These are phyloP conservation scores for Ormia ochracea DNA, from an alignment of 2,888 invertebrate genomes.

Conservation along the genomic window DNA sequence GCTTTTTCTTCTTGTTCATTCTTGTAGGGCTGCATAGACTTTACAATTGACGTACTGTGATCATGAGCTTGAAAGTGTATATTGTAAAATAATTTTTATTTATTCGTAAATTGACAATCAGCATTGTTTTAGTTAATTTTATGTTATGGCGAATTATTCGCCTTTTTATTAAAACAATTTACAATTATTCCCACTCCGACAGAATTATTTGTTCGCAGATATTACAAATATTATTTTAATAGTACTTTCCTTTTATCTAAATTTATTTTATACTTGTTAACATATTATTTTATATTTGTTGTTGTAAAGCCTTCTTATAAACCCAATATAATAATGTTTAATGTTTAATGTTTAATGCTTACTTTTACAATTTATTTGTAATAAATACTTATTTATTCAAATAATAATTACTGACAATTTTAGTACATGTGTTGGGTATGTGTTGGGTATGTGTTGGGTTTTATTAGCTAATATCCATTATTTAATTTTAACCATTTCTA, in stretches of 20 bases:
- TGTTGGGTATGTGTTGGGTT: conserved; percentile 14
- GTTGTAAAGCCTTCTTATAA: conserved; percentile 69
- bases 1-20: too few species aligned
- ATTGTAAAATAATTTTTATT: conserved; percentile 52
- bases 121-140: conserved; percentile 61
- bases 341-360: conserved; percentile 54
- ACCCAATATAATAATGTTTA: conserved; percentile 59
- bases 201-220: conserved; percentile 60
- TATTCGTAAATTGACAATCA: conserved; percentile 71
- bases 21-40: too few species aligned
- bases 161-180: conserved; percentile 35
- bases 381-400: conserved; percentile 39
- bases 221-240: conserved; percentile 56
- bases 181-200: conserved; percentile 37
- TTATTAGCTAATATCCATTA: not conserved
- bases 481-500: conserved; percentile 59
- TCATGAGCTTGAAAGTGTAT: not conserved
- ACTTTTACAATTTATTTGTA: conserved; percentile 33
- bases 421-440: conserved; percentile 49
- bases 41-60: not conserved
- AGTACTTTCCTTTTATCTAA: conserved; percentile 44
- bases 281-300: conserved; percentile 54
- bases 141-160: conserved; percentile 18
- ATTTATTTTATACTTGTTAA: conserved; percentile 46
- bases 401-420: conserved; percentile 50